These are phyloP conservation scores for Epirrhoe tristata DNA, from an alignment of 2,888 invertebrate genomes.

Conservation along the genomic window DNA sequence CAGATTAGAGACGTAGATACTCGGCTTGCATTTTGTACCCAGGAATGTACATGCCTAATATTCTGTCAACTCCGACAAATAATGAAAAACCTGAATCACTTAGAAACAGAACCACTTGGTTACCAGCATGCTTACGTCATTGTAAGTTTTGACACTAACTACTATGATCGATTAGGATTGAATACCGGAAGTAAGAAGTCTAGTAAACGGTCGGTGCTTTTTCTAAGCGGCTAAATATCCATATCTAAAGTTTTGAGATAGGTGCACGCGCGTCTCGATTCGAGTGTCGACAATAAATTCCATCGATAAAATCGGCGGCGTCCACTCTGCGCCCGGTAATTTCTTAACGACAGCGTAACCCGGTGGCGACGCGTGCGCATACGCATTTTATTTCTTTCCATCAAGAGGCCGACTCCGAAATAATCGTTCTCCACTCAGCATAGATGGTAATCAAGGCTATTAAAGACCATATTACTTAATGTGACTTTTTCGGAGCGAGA, in stretches of 20 bases:
- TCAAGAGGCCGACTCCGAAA: conserved; percentile 79
- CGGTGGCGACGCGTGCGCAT: conserved; percentile 83
- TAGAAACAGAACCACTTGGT: too few relatives aligned
- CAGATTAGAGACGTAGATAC: background rate
- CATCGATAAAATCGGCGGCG: conserved; percentile 84
- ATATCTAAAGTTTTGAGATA: conserved; percentile 51
- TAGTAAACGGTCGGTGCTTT: background rate
- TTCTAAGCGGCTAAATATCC: conserved; percentile 27
- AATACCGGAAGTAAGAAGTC: background rate
- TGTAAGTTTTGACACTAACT: too few relatives aligned
- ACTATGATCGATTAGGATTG: background rate
- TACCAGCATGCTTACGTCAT: too few relatives aligned
- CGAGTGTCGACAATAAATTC: conserved; percentile 83
- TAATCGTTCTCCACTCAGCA: conserved; percentile 83
- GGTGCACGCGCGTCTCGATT: conserved; percentile 68
- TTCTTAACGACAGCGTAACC: conserved; percentile 85
- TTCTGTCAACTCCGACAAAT: too few relatives aligned
- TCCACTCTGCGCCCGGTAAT: conserved; percentile 79
- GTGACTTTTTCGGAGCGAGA: conserved; percentile 74
- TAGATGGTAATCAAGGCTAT: conserved; percentile 84
- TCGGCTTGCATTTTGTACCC: background rate
- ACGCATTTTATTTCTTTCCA: conserved; percentile 81
- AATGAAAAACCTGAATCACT: too few relatives aligned
- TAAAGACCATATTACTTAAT: conserved; percentile 81
- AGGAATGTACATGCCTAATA: background rate